Percentiles rank a stretch among this genome's conserved stretches.
These are phyloP conservation scores for Drosophila macrospina DNA, from an alignment of 2,888 invertebrate genomes.

Conservation along the genomic window DNA sequence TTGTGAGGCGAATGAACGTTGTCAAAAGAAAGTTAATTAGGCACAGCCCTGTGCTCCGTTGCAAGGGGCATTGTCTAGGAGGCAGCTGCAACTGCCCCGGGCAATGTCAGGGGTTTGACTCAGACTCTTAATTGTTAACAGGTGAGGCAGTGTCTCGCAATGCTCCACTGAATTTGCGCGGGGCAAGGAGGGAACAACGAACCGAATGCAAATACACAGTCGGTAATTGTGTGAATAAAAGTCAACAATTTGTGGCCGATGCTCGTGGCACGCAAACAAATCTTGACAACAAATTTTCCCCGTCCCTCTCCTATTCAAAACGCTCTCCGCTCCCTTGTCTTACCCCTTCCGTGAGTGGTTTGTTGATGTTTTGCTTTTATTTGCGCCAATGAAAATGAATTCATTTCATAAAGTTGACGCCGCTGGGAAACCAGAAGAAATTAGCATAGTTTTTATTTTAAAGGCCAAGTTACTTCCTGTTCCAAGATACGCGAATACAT, in stretches of 20 bases:
- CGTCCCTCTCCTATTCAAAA: neutral
- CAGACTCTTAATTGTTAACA: conserved; percentile 56
- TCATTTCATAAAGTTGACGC: conserved; percentile 65
- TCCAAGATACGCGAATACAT: conserved; percentile 32
- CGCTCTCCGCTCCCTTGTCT: neutral
- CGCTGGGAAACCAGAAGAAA: conserved; percentile 61
- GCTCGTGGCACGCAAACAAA: conserved; percentile 63
- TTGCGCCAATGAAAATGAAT: conserved; percentile 59
- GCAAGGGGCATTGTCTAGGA: conserved; percentile 16
- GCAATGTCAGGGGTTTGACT: conserved; percentile 54
- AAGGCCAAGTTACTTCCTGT: conserved; percentile 58
- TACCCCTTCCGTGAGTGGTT: conserved; percentile 29
- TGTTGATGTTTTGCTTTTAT: conserved; percentile 15
- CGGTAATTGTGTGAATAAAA: conserved; percentile 80
- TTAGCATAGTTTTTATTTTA: conserved; percentile 64
- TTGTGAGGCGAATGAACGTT: conserved; percentile 30
- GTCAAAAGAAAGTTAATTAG: conserved; percentile 75
- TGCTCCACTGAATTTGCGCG: conserved; percentile 31
- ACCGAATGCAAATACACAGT: conserved; percentile 59
- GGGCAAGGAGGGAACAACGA: conserved; percentile 11
- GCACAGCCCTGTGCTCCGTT: conserved; percentile 4
- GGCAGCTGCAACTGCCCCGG: conserved; percentile 1
- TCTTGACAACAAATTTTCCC: conserved; percentile 40
- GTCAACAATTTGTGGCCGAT: conserved; percentile 69
- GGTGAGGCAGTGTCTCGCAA: conserved; percentile 48